These are phyloP conservation scores for Megamerina dolium DNA, from an alignment of 2,888 invertebrate species.

Conservation along the genomic window DNA sequence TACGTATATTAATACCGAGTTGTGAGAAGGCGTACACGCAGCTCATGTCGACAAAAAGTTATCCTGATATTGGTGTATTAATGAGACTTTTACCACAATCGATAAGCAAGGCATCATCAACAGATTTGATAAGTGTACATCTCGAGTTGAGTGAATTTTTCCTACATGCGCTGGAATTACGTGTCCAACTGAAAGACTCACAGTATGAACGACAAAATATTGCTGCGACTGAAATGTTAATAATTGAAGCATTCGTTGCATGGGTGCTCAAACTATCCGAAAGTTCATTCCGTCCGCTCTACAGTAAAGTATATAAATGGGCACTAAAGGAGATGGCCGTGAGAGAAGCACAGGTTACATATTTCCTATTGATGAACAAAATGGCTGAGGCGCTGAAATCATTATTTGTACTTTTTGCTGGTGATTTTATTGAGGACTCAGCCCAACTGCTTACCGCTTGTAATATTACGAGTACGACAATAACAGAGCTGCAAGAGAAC, in stretches of 20 bases:
- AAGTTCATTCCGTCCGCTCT: constrained; percentile 80
- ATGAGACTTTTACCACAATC: constrained; percentile 73
- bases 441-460: constrained; percentile 65
- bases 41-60: constrained; percentile 54
- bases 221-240: constrained; percentile 63
- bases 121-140: constrained; percentile 61
- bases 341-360: constrained; percentile 57
- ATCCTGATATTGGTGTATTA: constrained; percentile 60
- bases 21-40: constrained; percentile 60
- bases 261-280: constrained; percentile 85
- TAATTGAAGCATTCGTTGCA: constrained; percentile 70
- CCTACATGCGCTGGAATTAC: constrained; percentile 63
- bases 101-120: constrained; percentile 57
- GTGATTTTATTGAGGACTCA: constrained; percentile 76
- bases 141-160: constrained; percentile 70
- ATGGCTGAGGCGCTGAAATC: constrained; percentile 79
- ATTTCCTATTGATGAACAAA: constrained; percentile 65
- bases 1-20: constrained; percentile 71
- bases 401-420: constrained; percentile 84
- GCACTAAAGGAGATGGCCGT: constrained; percentile 54
- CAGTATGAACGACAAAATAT: constrained; percentile 48
- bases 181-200: constrained; percentile 54
- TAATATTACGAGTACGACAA: constrained; percentile 54
- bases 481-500: constrained; percentile 52
- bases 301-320: constrained; percentile 84